Evolutionary conservation across 2,797 vertebrate genomes (phyloP), one percentile per base, ranked within the genome.

Genomic region (Lepus oiostolus): DNA sequence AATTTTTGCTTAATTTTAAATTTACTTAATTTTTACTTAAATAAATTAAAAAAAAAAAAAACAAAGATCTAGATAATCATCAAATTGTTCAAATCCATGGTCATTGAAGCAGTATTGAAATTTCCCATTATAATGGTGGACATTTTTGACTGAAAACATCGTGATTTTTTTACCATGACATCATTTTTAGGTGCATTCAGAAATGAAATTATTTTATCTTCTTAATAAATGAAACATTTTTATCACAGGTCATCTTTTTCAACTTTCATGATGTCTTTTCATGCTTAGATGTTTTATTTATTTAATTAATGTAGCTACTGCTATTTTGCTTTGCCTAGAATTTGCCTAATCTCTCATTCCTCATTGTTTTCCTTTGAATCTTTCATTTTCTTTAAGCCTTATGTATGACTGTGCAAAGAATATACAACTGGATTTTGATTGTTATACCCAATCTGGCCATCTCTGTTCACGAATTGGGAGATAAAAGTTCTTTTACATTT

Each of bases 1-100:
- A 42, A 42, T 52, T 14, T 60, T 70, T 60, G 24, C 2, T n/a
- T 58, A 47, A 7, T 84, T 94, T 94, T 75, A 26, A 32, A 82
- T 63, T 54, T 62, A 50, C 5, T 68, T 92, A 58, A 50, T 38
- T 74, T 88, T 95, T 76, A 84, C 12, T 60, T 77, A 95, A 85
- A 82, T 14, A n/a, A 32, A 75, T 82, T 28, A 35, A 35, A 35
- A 60, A 74, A 35, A 35, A 60, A 74, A 35, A 35, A 35, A 35
- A 35, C 35, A 42, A 42, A 42, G 5, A 42, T 42, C 38, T 42
- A 42, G 38, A 42, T 42, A 42, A 42, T 42, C 7, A 42, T 42
- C 38, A 42, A 42, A 42, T 42, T 42, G 38, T 42, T 42, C 38
- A 42, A 42, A 42, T 42, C 38, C 38, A 47, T 47, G 42, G 9